phyloP scores from a whole-genome alignment of 2,888 invertebrate species.

The Drosophila maculinotata region DNA sequence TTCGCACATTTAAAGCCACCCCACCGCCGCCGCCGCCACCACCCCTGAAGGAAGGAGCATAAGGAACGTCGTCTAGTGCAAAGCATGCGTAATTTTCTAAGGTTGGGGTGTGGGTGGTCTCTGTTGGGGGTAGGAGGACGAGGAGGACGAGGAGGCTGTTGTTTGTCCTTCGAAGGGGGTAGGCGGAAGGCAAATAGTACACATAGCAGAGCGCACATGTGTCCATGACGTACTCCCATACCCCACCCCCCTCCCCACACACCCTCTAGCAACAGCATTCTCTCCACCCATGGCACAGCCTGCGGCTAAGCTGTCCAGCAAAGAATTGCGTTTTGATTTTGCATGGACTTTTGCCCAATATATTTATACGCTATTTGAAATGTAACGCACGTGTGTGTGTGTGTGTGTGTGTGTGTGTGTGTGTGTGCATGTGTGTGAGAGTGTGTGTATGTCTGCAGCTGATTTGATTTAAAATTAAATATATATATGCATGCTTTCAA shows the following conservation, averaged over 20 bases:
- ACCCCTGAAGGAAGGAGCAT: constrained; percentile 29
- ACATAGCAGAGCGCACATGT: constrained; percentile 59
- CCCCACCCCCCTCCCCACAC: not conserved
- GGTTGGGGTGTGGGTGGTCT: not conserved
- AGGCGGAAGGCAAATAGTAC: constrained; percentile 8
- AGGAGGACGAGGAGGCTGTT: no score
- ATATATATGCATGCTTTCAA: not conserved
- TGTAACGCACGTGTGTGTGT: constrained; percentile 57
- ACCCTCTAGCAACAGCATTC: not conserved
- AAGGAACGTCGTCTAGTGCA: constrained; percentile 60
- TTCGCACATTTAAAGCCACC: constrained; percentile 72
- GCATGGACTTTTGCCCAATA: constrained; percentile 62
- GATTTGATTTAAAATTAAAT: constrained; percentile 48
- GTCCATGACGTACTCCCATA: constrained; percentile 33
- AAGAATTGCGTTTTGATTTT: constrained; percentile 73
- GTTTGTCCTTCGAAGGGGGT: constrained; percentile 34
- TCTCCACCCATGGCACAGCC: constrained; percentile 20
- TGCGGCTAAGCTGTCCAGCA: constrained; percentile 68
- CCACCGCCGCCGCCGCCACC: constrained; percentile 17
- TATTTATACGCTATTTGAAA: constrained; percentile 70
- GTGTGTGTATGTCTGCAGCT: constrained; percentile 31
- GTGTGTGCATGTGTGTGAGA: constrained; percentile 18
- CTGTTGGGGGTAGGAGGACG: no score
- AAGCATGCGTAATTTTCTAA: constrained; percentile 62
- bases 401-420: constrained; percentile 25